Evolutionary conservation across 2,888 invertebrate genomes (phyloP), one percentile per base, ranked within the genome.

Genomic region (Hymenopus coronatus): DNA sequence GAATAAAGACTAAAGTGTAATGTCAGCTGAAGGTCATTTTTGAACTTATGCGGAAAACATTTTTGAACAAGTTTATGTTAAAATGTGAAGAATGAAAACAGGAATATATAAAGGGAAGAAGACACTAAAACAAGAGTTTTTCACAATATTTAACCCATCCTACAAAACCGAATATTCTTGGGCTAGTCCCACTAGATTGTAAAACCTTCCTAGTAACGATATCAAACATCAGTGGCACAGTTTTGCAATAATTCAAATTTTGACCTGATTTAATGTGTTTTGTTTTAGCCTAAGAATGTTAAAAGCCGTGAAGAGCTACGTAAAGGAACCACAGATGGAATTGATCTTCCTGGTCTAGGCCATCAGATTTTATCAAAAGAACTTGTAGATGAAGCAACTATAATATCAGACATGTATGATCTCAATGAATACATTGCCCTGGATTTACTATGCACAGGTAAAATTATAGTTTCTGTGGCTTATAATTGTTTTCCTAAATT

Each of bases 351-450:
- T 85, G 97, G 96, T 81, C 93, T 96, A 20, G 96, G 96, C 0
- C 95, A 96, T 91, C 96, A 96, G 90, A 93, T 97, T 70, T 94
- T 99, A 28, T 96, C 98, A 0, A 97, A 97, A 92, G 97, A 97
- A 91, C 94, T 99, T 30, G 97, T 98, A 4, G 97, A 98, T 93
- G 99, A 99, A 94, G 96, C 98, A 33, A 94, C 98, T n/a, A 98
- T 99, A 88, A 94, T 99, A 91, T 98, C 98, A 91, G 98, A 99
- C 92, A 97, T 99, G 96, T 99, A 98, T 93, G 96, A 98, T 92
- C 95, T 99, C 89, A 98, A 98, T 93, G 99, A 99, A 93, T 96
- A 97, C 92, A 95, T 97, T 90, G 96, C 98, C 0, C 93, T 99
- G 91, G 98, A 99, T 93, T 94, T 99, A 3, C 94, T 99, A 0